Conservation (phyloP, 2,888 invertebrate genomes). For the Macaria liturata region DNA sequence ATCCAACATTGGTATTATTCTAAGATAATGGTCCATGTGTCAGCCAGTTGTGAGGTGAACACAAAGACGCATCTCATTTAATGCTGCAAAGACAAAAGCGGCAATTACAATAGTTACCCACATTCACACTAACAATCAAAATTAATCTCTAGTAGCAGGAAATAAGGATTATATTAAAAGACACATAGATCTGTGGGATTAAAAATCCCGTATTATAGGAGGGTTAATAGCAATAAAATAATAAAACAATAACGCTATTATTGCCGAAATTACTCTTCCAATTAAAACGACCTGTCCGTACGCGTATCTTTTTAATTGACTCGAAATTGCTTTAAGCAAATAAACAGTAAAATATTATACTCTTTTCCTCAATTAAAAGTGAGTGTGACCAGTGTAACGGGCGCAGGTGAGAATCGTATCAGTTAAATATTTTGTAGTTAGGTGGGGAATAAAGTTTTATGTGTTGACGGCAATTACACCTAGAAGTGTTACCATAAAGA, state of each 20-base stretch:
- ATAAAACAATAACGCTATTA: conserved; percentile 44
- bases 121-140: conserved; percentile 31
- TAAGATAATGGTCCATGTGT: conserved; percentile 54
- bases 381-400: conserved; percentile 31
- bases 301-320: conserved; percentile 35
- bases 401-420: conserved; percentile 34
- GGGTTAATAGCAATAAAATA: conserved; percentile 40
- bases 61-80: conserved; percentile 71
- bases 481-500: conserved; percentile 23
- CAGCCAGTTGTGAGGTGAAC: conserved; percentile 54
- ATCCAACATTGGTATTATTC: conserved; percentile 41
- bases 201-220: conserved; percentile 23
- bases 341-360: conserved; percentile 36
- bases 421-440: conserved; percentile 31
- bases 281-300: conserved; percentile 35
- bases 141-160: conserved; percentile 19
- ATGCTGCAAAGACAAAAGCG: conserved; percentile 73
- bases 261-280: conserved; percentile 37
- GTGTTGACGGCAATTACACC: conserved; percentile 23
- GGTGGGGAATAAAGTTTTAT: conserved; percentile 25
- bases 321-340: conserved; percentile 35
- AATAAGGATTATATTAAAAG: conserved; percentile 20
- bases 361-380: conserved; percentile 37
- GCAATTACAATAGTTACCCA: conserved; percentile 55
- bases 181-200: conserved; percentile 21